phyloP scores from a whole-genome alignment of 92 coral and sea anemone species.

The Diadumene lineata region DNA sequence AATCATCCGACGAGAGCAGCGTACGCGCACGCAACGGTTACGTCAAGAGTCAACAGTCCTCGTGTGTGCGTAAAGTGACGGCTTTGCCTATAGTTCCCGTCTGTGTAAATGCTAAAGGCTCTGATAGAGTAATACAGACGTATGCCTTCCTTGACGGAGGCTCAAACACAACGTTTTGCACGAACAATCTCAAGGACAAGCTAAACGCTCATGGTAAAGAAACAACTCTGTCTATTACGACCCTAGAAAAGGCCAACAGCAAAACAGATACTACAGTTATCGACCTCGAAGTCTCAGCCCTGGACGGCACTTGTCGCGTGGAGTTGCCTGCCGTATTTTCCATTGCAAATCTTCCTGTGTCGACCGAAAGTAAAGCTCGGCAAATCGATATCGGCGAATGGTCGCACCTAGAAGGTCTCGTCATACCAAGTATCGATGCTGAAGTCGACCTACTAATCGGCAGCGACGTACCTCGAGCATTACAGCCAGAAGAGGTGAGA shows the following conservation, averaged over 20 bases:
- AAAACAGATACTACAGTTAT: constrained; percentile 31
- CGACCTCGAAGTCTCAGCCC: constrained; percentile 45
- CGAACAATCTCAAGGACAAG: constrained; percentile 32
- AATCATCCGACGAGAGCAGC: background rate
- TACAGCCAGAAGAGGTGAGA: constrained; percentile 47
- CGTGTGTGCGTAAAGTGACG: constrained; percentile 20
- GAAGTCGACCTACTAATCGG: constrained; percentile 50
- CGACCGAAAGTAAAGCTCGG: constrained; percentile 31
- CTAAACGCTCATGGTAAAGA: constrained; percentile 23
- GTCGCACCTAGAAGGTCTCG: constrained; percentile 33
- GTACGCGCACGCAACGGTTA: constrained; percentile 34
- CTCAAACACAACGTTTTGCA: constrained; percentile 71
- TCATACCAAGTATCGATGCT: constrained; percentile 37
- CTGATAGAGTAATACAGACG: constrained; percentile 35
- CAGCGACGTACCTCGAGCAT: constrained; percentile 41
- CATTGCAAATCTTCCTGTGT: constrained; percentile 40
- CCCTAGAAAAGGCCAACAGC: constrained; percentile 37
- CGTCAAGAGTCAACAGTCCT: constrained; percentile 8
- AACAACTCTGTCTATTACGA: constrained; percentile 54
- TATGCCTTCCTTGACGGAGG: constrained; percentile 73
- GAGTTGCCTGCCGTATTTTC: constrained; percentile 48
- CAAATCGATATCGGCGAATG: constrained; percentile 39
- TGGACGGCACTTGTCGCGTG: constrained; percentile 23
- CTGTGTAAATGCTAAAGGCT: constrained; percentile 51
- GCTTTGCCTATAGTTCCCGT: constrained; percentile 56